phyloP scores from a whole-genome alignment of 2,797 vertebrate genomes.

The Tapirus indicus region DNA sequence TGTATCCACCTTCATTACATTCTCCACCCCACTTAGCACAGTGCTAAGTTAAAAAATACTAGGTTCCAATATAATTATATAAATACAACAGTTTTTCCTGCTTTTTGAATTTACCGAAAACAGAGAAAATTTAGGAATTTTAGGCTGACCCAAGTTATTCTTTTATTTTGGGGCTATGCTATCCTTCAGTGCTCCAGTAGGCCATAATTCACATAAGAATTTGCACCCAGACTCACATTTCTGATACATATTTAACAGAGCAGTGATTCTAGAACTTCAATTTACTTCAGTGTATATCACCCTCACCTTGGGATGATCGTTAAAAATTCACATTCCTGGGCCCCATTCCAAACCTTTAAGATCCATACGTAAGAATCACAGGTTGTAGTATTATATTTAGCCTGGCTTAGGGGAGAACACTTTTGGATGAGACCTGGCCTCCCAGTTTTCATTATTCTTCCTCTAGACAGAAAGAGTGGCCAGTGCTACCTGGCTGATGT shows the following conservation, averaged over 20 bases:
- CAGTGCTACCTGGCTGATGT: background rate
- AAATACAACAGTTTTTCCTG: background rate
- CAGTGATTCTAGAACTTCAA: background rate
- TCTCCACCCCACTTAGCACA: background rate
- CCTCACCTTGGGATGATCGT: background rate
- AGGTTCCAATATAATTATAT: background rate
- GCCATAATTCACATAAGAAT: background rate
- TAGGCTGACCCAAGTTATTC: background rate
- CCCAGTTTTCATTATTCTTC: background rate
- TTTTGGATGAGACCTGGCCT: background rate
- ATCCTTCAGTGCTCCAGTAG: background rate
- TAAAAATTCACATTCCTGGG: background rate
- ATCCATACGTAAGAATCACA: background rate
- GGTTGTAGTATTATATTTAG: background rate
- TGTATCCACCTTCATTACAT: background rate
- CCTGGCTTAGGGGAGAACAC: background rate
- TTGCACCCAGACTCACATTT: background rate
- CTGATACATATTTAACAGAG: conserved; percentile 28
- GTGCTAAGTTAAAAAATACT: background rate
- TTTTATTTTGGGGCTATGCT: conserved; percentile 10
- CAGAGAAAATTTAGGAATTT: conserved; percentile 13
- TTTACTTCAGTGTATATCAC: background rate
- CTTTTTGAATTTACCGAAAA: background rate
- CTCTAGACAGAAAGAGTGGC: background rate
- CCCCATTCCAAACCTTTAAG: background rate